Percentiles rank a stretch among this genome's conserved stretches.
These are phyloP conservation scores for Pipistrellus nathusii DNA, from an alignment of 2,797 vertebrate species.

Conservation along the genomic window DNA sequence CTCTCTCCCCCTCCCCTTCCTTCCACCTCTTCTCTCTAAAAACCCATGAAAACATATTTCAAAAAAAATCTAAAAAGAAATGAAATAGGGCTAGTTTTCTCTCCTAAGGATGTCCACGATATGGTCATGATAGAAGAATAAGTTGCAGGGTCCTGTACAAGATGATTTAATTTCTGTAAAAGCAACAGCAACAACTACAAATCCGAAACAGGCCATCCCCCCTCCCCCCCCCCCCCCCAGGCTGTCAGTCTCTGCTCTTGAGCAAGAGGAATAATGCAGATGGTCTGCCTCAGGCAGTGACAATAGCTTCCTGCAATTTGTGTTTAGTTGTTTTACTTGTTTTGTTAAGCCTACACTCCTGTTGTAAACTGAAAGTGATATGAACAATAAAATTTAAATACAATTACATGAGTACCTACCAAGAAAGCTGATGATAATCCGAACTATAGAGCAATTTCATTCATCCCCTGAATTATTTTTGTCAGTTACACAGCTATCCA, in stretches of 20 bases:
- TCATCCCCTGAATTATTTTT: neutral
- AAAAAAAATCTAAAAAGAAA: conserved; percentile 6
- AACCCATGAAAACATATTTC: neutral
- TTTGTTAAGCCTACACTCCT: neutral
- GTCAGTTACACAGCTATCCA: neutral
- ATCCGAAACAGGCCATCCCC: neutral
- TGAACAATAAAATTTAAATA: neutral
- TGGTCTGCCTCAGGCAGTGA: rapidly evolving
- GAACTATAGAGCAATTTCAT: neutral
- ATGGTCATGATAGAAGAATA: neutral
- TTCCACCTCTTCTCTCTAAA: neutral
- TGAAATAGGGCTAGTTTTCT: neutral
- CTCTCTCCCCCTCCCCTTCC: neutral
- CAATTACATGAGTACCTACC: neutral
- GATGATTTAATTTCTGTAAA: neutral
- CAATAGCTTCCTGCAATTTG: rapidly evolving
- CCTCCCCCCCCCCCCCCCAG: no score
- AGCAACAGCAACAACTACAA: no score
- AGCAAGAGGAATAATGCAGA: no score
- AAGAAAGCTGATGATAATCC: neutral
- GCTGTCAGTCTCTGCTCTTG: neutral
- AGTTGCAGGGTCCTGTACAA: neutral
- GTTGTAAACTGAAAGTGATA: neutral
- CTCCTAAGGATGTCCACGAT: neutral
- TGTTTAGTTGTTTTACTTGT: neutral